A percentile compares a stretch with the other conserved stretches of the same genome.
Conservation (phyloP, 1,140 invertebrate species). For the Zaprionus inermis region DNA sequence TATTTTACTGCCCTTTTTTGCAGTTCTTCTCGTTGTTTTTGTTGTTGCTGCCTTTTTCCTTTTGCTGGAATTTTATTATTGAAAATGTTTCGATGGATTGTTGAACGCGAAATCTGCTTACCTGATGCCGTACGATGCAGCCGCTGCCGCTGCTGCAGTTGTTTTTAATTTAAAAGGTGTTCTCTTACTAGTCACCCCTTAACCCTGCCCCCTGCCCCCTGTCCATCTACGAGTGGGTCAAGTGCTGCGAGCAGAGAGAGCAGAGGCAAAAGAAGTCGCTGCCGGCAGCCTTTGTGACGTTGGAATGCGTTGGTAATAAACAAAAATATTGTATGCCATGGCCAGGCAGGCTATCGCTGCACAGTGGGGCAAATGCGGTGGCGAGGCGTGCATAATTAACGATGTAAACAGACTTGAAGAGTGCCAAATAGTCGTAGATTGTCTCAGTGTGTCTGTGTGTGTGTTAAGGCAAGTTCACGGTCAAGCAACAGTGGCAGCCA, state of each 20-base stretch:
- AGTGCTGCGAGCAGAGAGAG: slow-evolving; percentile 20
- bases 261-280: slow-evolving; percentile 1
- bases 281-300: slow-evolving; percentile 28
- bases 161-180: slow-evolving; percentile 24
- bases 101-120: slow-evolving; percentile 30
- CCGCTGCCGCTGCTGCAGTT: slow-evolving; percentile 23
- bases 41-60: not conserved
- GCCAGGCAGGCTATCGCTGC: not conserved
- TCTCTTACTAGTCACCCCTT: not conserved
- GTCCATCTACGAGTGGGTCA: slow-evolving; percentile 43
- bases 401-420: slow-evolving; percentile 47
- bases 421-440: slow-evolving; percentile 17
- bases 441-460: not conserved
- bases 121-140: slow-evolving; percentile 17
- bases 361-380: slow-evolving; percentile 1
- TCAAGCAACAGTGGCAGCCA: slow-evolving; percentile 32
- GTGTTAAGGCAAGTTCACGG: slow-evolving; percentile 56
- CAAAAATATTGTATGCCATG: slow-evolving; percentile 34
- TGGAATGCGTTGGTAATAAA: slow-evolving; percentile 49
- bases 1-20: slow-evolving; percentile 58
- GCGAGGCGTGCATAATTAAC: slow-evolving; percentile 37
- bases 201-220: not conserved
- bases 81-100: slow-evolving; percentile 70
- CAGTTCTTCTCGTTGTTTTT: slow-evolving; percentile 1
- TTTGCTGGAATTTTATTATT: slow-evolving; percentile 75